Percentiles rank a stretch among this genome's conserved stretches.
phyloP scores from a whole-genome alignment of 2,113 vertebrate species.

The Synchiropus splendidus region DNA sequence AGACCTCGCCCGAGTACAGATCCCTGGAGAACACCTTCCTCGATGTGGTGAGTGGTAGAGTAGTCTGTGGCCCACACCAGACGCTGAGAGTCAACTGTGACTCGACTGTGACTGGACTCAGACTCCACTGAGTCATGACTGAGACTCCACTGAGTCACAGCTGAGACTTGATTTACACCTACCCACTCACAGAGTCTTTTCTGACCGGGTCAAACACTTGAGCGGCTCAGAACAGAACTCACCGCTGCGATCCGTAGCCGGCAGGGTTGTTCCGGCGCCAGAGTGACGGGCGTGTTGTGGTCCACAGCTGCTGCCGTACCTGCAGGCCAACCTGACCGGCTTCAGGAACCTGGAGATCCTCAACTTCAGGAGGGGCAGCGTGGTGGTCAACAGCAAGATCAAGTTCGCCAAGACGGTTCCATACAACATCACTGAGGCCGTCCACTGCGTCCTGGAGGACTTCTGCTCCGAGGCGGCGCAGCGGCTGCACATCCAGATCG shows the following conservation, averaged over 20 bases:
- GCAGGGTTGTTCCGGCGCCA: no score
- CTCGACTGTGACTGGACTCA: no score
- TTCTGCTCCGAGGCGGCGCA: constrained; percentile 70
- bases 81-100: no score
- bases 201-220: no score
- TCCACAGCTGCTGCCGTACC: constrained; percentile 80
- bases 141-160: no score
- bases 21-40: constrained; percentile 76
- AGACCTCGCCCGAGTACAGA: constrained; percentile 78
- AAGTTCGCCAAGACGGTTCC: constrained; percentile 75
- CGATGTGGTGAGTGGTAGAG: constrained; percentile 77
- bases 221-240: no score
- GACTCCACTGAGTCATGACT: no score
- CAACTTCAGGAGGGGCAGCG: constrained; percentile 84
- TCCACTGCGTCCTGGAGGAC: constrained; percentile 77
- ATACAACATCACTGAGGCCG: constrained; percentile 80
- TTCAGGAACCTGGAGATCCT: constrained; percentile 90
- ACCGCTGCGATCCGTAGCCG: no score
- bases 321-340: constrained; percentile 83
- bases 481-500: constrained; percentile 76
- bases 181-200: no score
- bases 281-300: no score
- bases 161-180: no score
- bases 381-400: constrained; percentile 87
- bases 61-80: no score